These are phyloP conservation scores for Liolophura sinensis DNA, from an alignment of 1,140 invertebrate species.

Conservation along the genomic window DNA sequence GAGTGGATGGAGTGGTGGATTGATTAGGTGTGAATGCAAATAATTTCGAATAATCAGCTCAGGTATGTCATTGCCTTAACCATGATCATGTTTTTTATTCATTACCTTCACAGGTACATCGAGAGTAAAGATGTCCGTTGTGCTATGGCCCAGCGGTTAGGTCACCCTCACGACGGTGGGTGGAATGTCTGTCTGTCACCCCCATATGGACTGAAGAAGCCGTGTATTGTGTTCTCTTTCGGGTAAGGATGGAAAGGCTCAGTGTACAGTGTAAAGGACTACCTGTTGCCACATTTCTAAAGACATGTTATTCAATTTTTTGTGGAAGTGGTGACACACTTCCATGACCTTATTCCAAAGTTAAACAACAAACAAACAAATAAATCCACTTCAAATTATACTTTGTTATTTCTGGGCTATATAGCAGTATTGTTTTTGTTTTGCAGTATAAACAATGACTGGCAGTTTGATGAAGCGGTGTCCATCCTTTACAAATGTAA, in stretches of 20 bases:
- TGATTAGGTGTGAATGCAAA: too few species aligned
- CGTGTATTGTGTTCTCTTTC: slow-evolving; percentile 32
- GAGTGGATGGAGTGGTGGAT: too few species aligned
- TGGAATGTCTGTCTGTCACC: slow-evolving; percentile 45
- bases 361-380: too few species aligned
- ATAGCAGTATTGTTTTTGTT: too few species aligned
- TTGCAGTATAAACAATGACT: slow-evolving; percentile 37
- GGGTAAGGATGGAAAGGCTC: slow-evolving; percentile 18
- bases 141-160: slow-evolving; percentile 33
- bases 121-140: slow-evolving; percentile 40
- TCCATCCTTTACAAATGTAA: slow-evolving; percentile 35
- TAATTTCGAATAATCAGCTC: too few species aligned
- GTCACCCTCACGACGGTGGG: slow-evolving; percentile 37
- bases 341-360: too few species aligned
- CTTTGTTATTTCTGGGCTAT: too few species aligned
- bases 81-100: not conserved
- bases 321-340: slow-evolving; percentile 16
- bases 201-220: slow-evolving; percentile 24
- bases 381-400: too few species aligned
- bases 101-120: slow-evolving; percentile 26
- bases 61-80: not conserved
- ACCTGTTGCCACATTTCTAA: not conserved
- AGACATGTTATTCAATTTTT: slow-evolving; percentile 16
- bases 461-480: slow-evolving; percentile 41
- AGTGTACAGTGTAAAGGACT: not conserved